Evolutionary conservation across 2,113 vertebrate species (phyloP).

Genomic region (Pongo pygmaeus): DNA sequence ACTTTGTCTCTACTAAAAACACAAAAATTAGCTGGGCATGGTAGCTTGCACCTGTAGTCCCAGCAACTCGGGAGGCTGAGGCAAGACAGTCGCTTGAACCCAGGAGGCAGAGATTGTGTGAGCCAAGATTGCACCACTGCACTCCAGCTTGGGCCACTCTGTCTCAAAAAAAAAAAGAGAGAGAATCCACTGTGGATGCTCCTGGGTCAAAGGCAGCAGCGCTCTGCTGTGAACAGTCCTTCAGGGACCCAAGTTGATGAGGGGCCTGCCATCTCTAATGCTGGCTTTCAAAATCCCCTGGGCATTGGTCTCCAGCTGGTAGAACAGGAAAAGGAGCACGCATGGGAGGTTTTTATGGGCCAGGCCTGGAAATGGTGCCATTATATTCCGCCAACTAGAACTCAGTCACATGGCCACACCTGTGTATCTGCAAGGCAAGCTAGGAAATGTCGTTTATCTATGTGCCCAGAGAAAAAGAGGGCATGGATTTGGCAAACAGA

Average conservation of each 20-base stretch:
- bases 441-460: background rate
- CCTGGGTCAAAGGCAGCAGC: background rate
- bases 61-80: no score
- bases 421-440: background rate
- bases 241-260: background rate
- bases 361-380: background rate
- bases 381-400: background rate
- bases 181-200: background rate
- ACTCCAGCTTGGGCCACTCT: no score
- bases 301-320: background rate
- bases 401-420: background rate
- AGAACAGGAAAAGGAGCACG: background rate
- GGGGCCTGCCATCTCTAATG: background rate
- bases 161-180: no score
- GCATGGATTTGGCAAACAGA: background rate
- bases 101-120: background rate
- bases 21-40: no score
- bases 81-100: background rate
- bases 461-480: background rate
- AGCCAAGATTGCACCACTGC: no score
- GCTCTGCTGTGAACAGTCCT: background rate
- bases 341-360: background rate
- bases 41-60: no score
- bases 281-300: background rate
- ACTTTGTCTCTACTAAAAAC: no score